Evolutionary conservation across 2,888 invertebrate species (phyloP), one percentile per base, ranked within the genome.

Genomic region (Hypena proboscidalis): DNA sequence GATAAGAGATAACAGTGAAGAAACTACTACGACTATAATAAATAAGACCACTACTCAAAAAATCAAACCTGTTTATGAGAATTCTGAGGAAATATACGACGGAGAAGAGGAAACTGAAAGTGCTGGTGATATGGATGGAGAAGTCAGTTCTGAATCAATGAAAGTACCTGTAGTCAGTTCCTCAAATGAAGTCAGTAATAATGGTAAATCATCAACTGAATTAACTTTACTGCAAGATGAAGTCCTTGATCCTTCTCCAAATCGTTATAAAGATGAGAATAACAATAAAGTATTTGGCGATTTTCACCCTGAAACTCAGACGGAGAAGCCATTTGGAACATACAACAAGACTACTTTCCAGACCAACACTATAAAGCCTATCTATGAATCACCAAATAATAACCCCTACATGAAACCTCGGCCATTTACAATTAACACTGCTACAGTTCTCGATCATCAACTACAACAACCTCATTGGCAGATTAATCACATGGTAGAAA

Each of bases 381-480:
- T 83, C 32, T 79, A 82, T 42, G 75, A 76, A 26, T 23, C 29
- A 15, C 2, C 37, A n/a, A 29, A n/a, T 3, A 69, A 69, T 9
- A 77, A 77, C 53, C 53, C 70, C 2, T 74, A 80, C 11, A 75
- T 73, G 63, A 84, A 82, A 56, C 91, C 91, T 6, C 82, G 89
- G 53, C 91, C 91, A 5, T 91, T 91, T 59, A 82, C 86, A 13
- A 64, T 83, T 1, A 83, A 80, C 40, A 77, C 77, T 15, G 58
- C 73, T 3, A 65, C 74, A 7, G 79, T 85, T 7, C 70, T 90
- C 17, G 90, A 90, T 49, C 85, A 89, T 63, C 90, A 90, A 54
- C 54, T 90, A 23, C 90, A 90, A 45, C 89, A 90, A 62, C 90
- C 90, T 6, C 90, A 90, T 57, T 90, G 90, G 90, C 90, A 90